Percentiles rank a stretch among this genome's conserved stretches.
Conservation (phyloP, 2,113 vertebrate genomes). For the Willisornis vidua region DNA sequence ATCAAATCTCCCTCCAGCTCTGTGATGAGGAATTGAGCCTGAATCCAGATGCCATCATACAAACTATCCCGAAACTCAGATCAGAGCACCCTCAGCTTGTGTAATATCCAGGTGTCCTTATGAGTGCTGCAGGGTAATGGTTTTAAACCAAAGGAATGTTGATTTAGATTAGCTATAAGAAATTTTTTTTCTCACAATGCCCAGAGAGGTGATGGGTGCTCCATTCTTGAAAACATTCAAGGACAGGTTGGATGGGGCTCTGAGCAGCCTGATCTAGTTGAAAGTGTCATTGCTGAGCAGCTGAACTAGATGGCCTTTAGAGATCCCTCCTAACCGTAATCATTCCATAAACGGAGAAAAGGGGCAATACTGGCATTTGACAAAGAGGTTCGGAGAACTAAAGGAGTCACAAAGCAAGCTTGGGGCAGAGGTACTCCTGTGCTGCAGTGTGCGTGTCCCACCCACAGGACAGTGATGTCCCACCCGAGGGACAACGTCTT, state of each 20-base stretch:
- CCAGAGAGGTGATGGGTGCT: background rate
- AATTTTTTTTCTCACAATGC: too few relatives aligned
- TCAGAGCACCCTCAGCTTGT: background rate
- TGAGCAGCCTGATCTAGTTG: background rate
- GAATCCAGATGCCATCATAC: background rate
- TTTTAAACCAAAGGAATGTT: background rate
- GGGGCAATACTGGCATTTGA: fast-evolving
- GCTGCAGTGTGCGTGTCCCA: background rate
- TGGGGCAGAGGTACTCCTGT: background rate
- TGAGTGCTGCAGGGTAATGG: background rate
- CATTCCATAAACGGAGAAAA: fast-evolving
- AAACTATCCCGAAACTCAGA: background rate
- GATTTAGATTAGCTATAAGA: background rate
- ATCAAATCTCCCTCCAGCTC: background rate
- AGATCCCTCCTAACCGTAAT: background rate
- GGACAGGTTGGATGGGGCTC: background rate
- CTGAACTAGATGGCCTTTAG: background rate
- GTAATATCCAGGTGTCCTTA: background rate
- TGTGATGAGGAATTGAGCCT: background rate
- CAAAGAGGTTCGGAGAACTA: background rate
- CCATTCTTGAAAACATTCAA: background rate
- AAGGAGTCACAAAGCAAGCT: background rate
- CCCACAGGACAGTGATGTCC: fast-evolving
- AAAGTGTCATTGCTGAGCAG: too few relatives aligned
- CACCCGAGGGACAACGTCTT: background rate